Evolutionary conservation across 2,888 invertebrate species (phyloP), one percentile per base, ranked within the genome.

Genomic region (Dolichopus griseipennis): DNA sequence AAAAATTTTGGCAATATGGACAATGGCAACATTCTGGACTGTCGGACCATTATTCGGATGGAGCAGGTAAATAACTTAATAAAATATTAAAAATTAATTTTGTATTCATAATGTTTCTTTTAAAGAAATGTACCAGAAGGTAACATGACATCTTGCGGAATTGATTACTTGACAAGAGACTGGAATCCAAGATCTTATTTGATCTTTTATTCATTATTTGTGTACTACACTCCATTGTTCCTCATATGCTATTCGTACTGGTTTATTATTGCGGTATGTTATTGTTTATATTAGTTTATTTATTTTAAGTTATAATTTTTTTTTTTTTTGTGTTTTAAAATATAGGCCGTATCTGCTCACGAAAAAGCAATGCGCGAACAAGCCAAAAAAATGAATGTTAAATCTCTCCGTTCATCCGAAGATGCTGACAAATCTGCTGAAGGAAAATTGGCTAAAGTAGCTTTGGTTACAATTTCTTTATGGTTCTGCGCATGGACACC

Each of bases 401-500:
- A 93, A 71, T 93, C 93, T 61, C 84, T 94, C 68, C 85, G 93
- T 77, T 91, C 92, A 52, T 86, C 90, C 37, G 91, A 92, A 77
- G 87, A 88, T 72, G 85, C 88, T 18, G 88, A 88, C 75, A 90
- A 90, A 66, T 92, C 92, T 76, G 91, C 93, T 10, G 93, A 93
- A 82, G 90, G 90, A 80, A 92, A 93, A 84, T 82, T 93, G 74
- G 93, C 93, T 68, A 93, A 93, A 85, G 91, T 95, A 68, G 94
- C 95, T 67, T 83, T 95, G 77, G 92, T 92, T 86, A 95, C 94
- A 71, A 92, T 95, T 75, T 87, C 91, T 0, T 82, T 95, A 73
- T 96, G 94, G 92, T 90, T 95, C 83, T 87, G 93, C 85, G 93
- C 94, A 65, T 96, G 95, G 95, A 92, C 93, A 33, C 94, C 94